Base-by-base conservation (phyloP, 2,797 vertebrate genomes). In the Rhadinocentrus ornatus region DNA sequence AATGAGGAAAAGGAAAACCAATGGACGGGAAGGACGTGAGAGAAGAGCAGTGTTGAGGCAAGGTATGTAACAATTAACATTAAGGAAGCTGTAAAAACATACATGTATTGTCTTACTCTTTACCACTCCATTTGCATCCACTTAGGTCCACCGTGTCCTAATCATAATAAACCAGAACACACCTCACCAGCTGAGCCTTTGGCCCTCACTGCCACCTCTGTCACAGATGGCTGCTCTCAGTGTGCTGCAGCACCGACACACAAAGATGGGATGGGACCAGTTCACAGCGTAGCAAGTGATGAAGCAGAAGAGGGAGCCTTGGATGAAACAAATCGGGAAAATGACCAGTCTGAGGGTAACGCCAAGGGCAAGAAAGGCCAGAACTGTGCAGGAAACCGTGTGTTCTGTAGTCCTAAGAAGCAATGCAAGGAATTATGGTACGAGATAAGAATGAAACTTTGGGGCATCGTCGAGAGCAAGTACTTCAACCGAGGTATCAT, bases 401-500 rank as follows among this genome's bases (percentile, higher is more conserved):
- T 84, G 34, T 82, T 1, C 52, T 92, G 11, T 57, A 76, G 50
- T 67, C 79, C 92, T 16, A 11, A 83, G 88, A 84, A 60, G 9
- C 0, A 13, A 1, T 81, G 93, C 78, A 50, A 46, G 82, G 85
- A 91, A 87, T 92, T 92, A 86, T 95, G 66, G 92, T 67, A 77
- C 85, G 9, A 92, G 76, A 75, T 81, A 11, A 82, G 94, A 93
- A 71, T 83, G 84, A 83, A 96, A 83, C 93, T 98, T 75, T 94
- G 96, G 88, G 90, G 94, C 55, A 98, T 99, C 35, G 97, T 99
- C 83, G 97, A 99, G 90, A 99, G 97, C 94, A 99, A 99, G 59
- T 99, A 99, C 90, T 99, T 99, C 93, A 98, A 96, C 90, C 92
- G 97, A 26, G 97, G 97, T 65, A 99, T 99, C 91, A 99, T 99